Evolutionary conservation across 2,797 vertebrate species (phyloP).

Genomic region (Amblyraja radiata): DNA sequence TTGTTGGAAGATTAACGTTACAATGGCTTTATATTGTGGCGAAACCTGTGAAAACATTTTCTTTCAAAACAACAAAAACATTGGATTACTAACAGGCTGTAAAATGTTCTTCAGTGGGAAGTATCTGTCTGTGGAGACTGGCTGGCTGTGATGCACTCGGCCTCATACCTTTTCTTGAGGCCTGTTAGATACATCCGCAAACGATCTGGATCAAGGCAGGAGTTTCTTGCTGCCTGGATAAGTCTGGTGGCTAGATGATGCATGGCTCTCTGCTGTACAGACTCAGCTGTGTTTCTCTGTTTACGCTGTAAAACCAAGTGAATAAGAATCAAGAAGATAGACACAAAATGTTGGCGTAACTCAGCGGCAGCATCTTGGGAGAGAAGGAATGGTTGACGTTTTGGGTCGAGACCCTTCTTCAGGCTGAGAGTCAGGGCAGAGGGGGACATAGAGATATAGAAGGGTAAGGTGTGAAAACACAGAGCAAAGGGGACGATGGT

Average conservation of each 20-base stretch:
- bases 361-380: too few species aligned
- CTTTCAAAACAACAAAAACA: not conserved
- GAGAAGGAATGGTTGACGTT: too few species aligned
- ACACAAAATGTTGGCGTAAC: too few species aligned
- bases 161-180: conserved; percentile 74
- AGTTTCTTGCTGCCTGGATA: conserved; percentile 82
- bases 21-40: not conserved
- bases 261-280: conserved; percentile 63
- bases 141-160: conserved; percentile 53
- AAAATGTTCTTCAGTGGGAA: not conserved
- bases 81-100: not conserved
- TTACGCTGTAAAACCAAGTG: conserved; percentile 59
- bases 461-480: too few species aligned
- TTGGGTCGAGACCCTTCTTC: too few species aligned
- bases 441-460: too few species aligned
- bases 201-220: conserved; percentile 73
- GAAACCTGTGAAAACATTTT: not conserved
- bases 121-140: conserved; percentile 39
- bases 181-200: conserved; percentile 78
- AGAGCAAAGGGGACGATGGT: too few species aligned
- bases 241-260: conserved; percentile 78
- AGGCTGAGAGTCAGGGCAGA: too few species aligned
- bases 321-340: not conserved
- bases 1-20: not conserved
- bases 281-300: conserved; percentile 69